Evolutionary conservation across 2,888 invertebrate species (phyloP).

Genomic region (Mythimna lalbum): DNA sequence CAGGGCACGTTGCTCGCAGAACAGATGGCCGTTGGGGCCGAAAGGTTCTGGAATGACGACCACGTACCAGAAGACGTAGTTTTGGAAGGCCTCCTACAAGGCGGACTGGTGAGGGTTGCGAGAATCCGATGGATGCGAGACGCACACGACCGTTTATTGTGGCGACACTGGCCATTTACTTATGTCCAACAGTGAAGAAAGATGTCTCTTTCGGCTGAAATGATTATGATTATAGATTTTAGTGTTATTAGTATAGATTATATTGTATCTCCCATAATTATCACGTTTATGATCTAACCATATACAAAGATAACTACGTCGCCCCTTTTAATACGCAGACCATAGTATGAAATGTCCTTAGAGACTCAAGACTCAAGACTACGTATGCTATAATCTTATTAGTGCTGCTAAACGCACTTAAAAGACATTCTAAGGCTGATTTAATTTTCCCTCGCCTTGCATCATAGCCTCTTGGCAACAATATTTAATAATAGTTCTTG

Average conservation of each 20-base stretch:
- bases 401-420: conserved; percentile 26
- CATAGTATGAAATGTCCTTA: conserved; percentile 12
- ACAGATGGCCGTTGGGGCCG: no score
- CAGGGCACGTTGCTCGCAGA: no score
- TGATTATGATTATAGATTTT: no score
- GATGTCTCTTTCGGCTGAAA: no score
- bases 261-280: background rate
- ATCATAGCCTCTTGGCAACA: conserved; percentile 6
- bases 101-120: no score
- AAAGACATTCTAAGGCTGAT: conserved; percentile 24
- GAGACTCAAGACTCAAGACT: conserved; percentile 16
- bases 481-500: conserved; percentile 26
- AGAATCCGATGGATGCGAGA: no score
- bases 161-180: no score
- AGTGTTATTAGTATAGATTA: background rate
- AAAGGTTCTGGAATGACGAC: no score
- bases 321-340: background rate
- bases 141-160: no score
- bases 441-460: conserved; percentile 22
- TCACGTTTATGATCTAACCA: background rate
- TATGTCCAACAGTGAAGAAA: no score
- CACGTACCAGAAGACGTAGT: no score
- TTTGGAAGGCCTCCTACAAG: no score
- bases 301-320: background rate
- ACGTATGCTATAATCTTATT: conserved; percentile 14